phyloP scores from a whole-genome alignment of 2,888 invertebrate genomes.

The Polydrusus pterygomalis region DNA sequence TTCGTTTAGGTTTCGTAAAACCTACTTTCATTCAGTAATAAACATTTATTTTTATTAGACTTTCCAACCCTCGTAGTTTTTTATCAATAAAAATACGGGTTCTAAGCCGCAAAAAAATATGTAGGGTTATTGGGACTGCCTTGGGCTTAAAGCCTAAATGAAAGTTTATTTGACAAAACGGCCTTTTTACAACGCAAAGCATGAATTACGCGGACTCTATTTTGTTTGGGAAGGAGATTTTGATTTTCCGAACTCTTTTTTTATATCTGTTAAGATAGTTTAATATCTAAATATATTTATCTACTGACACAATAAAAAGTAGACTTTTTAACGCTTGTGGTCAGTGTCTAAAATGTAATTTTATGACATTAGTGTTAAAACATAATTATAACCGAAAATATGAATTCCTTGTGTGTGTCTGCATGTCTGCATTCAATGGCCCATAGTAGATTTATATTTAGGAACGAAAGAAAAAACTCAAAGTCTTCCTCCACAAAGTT shows the following conservation, averaged over 20 bases:
- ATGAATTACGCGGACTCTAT: conserved; percentile 14
- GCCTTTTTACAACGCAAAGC: conserved; percentile 9
- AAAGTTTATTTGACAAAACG: conserved; percentile 25
- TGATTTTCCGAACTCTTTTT: not conserved
- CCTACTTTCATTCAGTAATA: conserved; percentile 21
- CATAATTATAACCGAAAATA: too few species aligned
- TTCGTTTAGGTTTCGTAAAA: too few species aligned
- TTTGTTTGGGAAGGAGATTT: conserved; percentile 8
- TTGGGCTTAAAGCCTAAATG: conserved; percentile 17
- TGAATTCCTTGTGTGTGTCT: too few species aligned
- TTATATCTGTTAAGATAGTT: not conserved
- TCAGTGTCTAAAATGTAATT: too few species aligned
- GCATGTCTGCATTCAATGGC: too few species aligned
- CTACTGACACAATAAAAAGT: too few species aligned
- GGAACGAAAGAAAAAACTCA: too few species aligned
- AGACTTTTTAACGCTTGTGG: too few species aligned
- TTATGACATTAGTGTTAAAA: too few species aligned
- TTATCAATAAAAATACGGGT: conserved; percentile 22
- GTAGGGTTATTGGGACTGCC: conserved; percentile 19
- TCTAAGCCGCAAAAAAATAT: conserved; percentile 23
- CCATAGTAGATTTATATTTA: too few species aligned
- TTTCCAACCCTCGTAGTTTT: conserved; percentile 22
- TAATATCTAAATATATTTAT: not conserved
- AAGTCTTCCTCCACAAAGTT: too few species aligned
- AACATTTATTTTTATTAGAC: conserved; percentile 21